Conservation (phyloP, 2,797 vertebrate species). For the Cephalopachus bancanus region DNA sequence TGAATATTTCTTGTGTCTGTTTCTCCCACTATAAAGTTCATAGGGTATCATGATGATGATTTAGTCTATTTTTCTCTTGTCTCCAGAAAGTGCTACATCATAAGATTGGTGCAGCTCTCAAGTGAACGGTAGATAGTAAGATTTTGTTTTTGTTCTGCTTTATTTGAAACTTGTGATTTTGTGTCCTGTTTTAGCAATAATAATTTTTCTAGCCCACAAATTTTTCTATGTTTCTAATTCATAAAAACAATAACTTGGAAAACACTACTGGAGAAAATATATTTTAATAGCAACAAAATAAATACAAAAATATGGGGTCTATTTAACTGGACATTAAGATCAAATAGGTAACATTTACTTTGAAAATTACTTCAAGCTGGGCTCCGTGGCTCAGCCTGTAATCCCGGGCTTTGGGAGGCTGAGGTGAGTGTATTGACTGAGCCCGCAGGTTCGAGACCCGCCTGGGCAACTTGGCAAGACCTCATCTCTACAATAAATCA, state of each 20-base stretch:
- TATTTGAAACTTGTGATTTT: neutral
- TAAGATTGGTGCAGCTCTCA: neutral
- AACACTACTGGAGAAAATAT: neutral
- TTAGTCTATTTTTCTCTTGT: neutral
- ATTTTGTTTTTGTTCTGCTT: neutral
- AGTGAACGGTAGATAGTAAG: neutral
- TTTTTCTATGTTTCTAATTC: neutral
- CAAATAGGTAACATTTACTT: neutral
- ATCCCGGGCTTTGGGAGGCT: too few species aligned
- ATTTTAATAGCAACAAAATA: neutral
- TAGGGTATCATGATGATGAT: neutral
- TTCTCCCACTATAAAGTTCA: neutral
- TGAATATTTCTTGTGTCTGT: neutral
- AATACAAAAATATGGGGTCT: neutral
- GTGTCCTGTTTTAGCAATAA: neutral
- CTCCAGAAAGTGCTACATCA: neutral
- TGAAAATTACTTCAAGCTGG: neutral
- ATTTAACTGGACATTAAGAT: neutral
- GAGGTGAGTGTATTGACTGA: too few species aligned
- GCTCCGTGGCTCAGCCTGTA: too few species aligned
- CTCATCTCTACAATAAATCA: too few species aligned
- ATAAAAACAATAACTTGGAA: neutral
- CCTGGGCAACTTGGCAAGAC: too few species aligned
- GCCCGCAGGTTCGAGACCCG: too few species aligned
- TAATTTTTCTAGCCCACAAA: neutral